These are phyloP conservation scores for Calliopum simillimum DNA, from an alignment of 2,888 invertebrate genomes.

Conservation along the genomic window DNA sequence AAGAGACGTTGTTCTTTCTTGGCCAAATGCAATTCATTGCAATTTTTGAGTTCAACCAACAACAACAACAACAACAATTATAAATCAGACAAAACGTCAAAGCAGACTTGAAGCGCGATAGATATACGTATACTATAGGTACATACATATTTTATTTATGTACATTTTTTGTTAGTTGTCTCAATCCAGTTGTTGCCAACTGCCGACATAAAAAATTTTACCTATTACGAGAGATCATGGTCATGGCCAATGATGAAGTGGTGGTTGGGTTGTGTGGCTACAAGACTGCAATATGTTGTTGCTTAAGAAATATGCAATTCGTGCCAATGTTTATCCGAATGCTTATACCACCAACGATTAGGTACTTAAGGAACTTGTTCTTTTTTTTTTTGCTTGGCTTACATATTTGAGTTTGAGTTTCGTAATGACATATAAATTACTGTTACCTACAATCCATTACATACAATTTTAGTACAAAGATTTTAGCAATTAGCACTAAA, in stretches of 20 bases:
- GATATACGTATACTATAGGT: background rate
- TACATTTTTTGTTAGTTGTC: too few species aligned
- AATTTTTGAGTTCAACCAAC: background rate
- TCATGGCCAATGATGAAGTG: conserved; percentile 24
- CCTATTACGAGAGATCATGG: conserved; percentile 21
- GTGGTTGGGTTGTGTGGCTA: background rate
- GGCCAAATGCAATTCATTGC: background rate
- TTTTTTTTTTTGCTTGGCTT: too few species aligned
- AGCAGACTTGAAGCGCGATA: too few species aligned
- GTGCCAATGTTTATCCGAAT: background rate
- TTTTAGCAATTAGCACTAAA: too few species aligned
- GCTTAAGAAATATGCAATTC: conserved; percentile 25
- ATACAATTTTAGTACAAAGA: too few species aligned
- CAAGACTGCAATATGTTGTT: background rate
- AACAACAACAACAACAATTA: background rate
- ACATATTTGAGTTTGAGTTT: too few species aligned
- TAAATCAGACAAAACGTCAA: too few species aligned
- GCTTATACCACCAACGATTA: too few species aligned
- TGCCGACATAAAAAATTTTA: background rate
- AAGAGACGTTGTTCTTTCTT: background rate
- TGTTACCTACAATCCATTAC: too few species aligned
- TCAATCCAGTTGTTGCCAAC: conserved; percentile 28
- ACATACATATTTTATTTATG: too few species aligned
- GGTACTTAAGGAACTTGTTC: too few species aligned
- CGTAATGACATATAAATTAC: too few species aligned